A percentile compares a stretch with the other conserved stretches of the same genome.
Conservation (phyloP, 1,140 invertebrate species). For the Lordiphosa clarofinis region DNA sequence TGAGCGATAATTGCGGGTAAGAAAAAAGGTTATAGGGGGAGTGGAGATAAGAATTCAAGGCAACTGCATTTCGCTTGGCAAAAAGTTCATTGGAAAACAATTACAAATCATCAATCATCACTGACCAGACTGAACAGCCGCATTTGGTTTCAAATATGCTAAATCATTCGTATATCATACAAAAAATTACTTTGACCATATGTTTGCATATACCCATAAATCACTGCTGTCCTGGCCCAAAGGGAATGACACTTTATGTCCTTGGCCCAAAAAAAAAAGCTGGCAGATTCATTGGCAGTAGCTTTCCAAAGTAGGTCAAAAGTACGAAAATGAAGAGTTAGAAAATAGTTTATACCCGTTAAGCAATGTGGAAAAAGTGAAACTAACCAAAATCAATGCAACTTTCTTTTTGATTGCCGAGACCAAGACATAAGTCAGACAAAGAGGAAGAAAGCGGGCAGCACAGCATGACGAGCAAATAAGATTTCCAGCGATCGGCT, state of each 20-base stretch:
- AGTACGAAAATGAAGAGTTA: conserved; percentile 12
- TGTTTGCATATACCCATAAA: too few relatives aligned
- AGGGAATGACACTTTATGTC: too few relatives aligned
- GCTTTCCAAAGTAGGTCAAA: conserved; percentile 1
- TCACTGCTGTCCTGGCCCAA: too few relatives aligned
- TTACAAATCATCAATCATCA: too few relatives aligned
- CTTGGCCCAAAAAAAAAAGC: too few relatives aligned
- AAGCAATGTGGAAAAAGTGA: conserved; percentile 20
- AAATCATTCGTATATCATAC: too few relatives aligned
- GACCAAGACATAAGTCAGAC: conserved; percentile 1
- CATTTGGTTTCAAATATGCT: too few relatives aligned
- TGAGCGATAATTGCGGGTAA: not conserved
- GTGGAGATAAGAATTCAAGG: conserved; percentile 2
- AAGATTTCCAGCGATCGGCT: conserved; percentile 17
- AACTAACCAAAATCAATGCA: conserved; percentile 39
- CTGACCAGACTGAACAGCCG: too few relatives aligned
- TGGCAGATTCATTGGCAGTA: too few relatives aligned
- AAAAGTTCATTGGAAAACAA: not conserved
- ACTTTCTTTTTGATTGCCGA: conserved; percentile 36
- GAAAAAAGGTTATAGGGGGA: not conserved
- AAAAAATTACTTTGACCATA: too few relatives aligned
- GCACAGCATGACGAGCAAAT: conserved; percentile 31
- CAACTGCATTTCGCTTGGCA: not conserved
- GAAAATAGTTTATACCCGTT: conserved; percentile 19
- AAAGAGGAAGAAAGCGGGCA: conserved; percentile 30